Evolutionary conservation across 1,140 invertebrate species (phyloP), one percentile per base, ranked within the genome.

Genomic region (Euura lappo): DNA sequence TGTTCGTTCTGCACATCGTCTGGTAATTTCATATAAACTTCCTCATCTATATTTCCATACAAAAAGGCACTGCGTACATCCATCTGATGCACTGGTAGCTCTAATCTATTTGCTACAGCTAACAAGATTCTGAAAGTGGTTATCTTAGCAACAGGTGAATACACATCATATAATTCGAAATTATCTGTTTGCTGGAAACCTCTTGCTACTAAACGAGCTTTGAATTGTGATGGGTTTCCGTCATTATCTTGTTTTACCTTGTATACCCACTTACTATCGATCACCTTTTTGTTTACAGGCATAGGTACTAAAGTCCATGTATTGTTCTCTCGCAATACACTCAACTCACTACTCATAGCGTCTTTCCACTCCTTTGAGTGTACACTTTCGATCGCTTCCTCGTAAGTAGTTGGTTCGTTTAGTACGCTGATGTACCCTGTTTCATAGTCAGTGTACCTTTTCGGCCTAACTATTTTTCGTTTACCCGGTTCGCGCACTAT

Each of bases 221-320:
- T 83, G 46, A 74, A 76, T 44, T 65, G 7, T 7, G 64, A 60
- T 28, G 74, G 64, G 10, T 65, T 46, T 5, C 77, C 68, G 46
- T 79, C 73, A 42, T 70, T 64, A 8, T 76, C 72, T 75, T 66
- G 68, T 74, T 77, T 70, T 71, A 75, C 74, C 70, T 72, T 80
- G 60, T 71, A 85, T 44, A 85, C 80, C 84, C 81, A 86, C 66
- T 77, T 76, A 70, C 70, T 78, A 69, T 79, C 73, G 44, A 84
- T 75, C 11, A 73, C 68, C 67, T 77, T 77, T 65, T 72, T 74
- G 65, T 76, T 70, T 65, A 60, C 47, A 71, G 81, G 78, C 64
- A 74, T 66, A 7, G 78, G 69, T 28, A 77, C 77, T 7, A 83
- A 11, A 45, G 69, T 60, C 80, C 80, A 87, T 10, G 81, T 85